Conservation (phyloP, 2,888 invertebrate species). For the Caprella mutica region DNA sequence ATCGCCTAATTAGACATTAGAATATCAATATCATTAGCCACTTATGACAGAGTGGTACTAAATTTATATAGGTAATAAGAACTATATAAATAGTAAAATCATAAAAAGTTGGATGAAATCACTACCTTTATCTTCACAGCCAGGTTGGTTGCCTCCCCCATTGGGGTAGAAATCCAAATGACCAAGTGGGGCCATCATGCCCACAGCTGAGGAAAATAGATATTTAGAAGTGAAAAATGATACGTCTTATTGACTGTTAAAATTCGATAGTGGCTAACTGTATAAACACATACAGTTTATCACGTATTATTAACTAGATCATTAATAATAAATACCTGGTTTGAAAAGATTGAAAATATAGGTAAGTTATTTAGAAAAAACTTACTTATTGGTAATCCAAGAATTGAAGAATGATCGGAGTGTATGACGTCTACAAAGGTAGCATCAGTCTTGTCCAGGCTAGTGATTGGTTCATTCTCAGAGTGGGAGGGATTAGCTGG, state of each 20-base stretch:
- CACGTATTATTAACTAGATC: not conserved
- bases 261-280: too few species aligned
- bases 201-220: constrained; percentile 14
- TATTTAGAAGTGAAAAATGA: too few species aligned
- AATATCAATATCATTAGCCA: not conserved
- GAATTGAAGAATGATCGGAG: constrained; percentile 36
- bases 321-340: not conserved
- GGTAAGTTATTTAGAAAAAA: not conserved
- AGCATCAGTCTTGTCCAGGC: constrained; percentile 39
- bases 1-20: not conserved
- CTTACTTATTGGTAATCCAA: constrained; percentile 31
- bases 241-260: too few species aligned
- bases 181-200: constrained; percentile 28
- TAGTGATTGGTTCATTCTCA: constrained; percentile 37
- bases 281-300: too few species aligned
- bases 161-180: constrained; percentile 34
- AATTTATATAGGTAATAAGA: not conserved
- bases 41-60: not conserved
- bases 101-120: not conserved
- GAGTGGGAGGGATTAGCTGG: constrained; percentile 40
- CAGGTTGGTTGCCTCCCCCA: constrained; percentile 28
- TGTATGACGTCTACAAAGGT: constrained; percentile 39
- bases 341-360: not conserved
- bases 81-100: not conserved
- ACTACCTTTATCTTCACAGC: constrained; percentile 20